Conservation (phyloP, 2,888 invertebrate genomes). For the Campoplex capitator region DNA sequence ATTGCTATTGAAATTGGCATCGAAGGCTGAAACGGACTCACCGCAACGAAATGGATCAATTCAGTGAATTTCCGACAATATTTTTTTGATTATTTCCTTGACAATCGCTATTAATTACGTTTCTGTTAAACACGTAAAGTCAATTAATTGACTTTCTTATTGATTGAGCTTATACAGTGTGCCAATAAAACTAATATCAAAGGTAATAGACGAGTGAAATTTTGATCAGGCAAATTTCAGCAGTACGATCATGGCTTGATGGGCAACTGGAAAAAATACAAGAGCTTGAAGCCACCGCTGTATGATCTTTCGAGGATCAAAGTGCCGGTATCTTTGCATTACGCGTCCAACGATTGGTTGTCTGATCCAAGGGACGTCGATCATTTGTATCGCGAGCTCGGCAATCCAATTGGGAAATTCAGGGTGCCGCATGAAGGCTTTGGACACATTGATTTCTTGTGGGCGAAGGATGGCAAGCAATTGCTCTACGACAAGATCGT, state of each 20-base stretch:
- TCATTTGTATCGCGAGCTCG: conserved; percentile 85
- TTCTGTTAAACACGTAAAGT: too few species aligned
- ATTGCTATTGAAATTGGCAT: background rate
- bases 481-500: conserved; percentile 67
- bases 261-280: conserved; percentile 86
- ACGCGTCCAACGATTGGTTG: conserved; percentile 88
- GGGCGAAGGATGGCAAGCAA: conserved; percentile 66
- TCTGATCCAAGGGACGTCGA: conserved; percentile 86
- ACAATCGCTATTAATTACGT: too few species aligned
- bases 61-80: background rate
- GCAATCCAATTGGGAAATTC: conserved; percentile 85
- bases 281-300: conserved; percentile 86
- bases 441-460: conserved; percentile 72
- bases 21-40: background rate
- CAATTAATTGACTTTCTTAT: too few species aligned
- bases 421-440: conserved; percentile 68
- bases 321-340: conserved; percentile 88
- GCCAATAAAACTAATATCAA: background rate
- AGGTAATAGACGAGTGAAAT: background rate
- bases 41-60: background rate
- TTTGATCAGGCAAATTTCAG: conserved; percentile 81
- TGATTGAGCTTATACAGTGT: background rate
- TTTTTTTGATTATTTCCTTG: background rate
- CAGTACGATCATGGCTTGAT: conserved; percentile 86
- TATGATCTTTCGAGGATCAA: conserved; percentile 87